Evolutionary conservation across 64 coral and sea anemone species (phyloP).

Genomic region (Actinia equina): DNA sequence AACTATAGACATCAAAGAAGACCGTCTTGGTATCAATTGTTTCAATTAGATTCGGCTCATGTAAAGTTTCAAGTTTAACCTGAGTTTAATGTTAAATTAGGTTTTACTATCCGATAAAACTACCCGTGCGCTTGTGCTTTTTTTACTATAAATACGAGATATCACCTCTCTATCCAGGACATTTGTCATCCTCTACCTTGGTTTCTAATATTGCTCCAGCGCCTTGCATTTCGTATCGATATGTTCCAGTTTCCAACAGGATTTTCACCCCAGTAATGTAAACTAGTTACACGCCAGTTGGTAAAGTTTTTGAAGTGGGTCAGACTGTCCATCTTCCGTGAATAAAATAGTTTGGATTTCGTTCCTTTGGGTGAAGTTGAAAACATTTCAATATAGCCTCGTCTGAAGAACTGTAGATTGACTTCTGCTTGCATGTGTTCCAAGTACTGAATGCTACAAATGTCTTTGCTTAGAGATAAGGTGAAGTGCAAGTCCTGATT

Average conservation of each 20-base stretch:
- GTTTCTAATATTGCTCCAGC: not conserved
- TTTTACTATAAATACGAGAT: not conserved
- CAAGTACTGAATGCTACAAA: conserved; percentile 16
- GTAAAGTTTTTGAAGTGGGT: conserved; percentile 1
- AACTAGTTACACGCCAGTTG: conserved; percentile 14
- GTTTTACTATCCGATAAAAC: too few relatives aligned
- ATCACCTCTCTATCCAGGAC: not conserved
- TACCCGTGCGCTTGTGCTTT: too few relatives aligned
- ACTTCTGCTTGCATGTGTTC: conserved; percentile 38
- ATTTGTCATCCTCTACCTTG: not conserved
- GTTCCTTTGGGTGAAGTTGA: conserved; percentile 35
- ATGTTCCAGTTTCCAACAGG: conserved; percentile 39
- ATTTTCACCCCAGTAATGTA: conserved; percentile 50
- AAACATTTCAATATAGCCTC: conserved; percentile 28
- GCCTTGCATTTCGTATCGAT: conserved; percentile 9
- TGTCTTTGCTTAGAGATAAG: not conserved
- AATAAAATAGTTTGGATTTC: conserved; percentile 20
- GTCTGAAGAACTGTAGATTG: not conserved
- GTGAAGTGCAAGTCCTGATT: not conserved
- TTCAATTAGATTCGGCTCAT: too few relatives aligned
- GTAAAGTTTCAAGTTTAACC: too few relatives aligned
- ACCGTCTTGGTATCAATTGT: too few relatives aligned
- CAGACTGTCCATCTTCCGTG: conserved; percentile 4
- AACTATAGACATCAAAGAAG: too few relatives aligned
- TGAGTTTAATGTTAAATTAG: too few relatives aligned